Conservation (phyloP, 2,113 vertebrate genomes). For the Melanocharis versteri region DNA sequence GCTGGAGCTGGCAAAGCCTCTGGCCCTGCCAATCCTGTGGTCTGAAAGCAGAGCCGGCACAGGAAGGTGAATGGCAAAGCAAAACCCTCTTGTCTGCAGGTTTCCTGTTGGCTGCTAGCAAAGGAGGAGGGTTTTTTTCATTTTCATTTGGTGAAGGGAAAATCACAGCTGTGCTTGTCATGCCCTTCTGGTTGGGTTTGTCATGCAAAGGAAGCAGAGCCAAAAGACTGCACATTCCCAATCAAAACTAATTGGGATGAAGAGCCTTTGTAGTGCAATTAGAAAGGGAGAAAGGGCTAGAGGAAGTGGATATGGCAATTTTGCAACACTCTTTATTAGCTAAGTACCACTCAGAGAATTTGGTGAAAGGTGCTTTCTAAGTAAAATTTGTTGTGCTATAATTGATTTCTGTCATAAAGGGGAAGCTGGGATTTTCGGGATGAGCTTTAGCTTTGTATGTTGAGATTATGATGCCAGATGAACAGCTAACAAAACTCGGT, state of each 20-base stretch:
- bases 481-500: conserved; percentile 66
- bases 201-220: conserved; percentile 68
- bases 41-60: conserved; percentile 23
- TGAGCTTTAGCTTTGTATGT: conserved; percentile 50
- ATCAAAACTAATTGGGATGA: conserved; percentile 67
- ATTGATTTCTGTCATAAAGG: conserved; percentile 70
- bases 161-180: conserved; percentile 64
- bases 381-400: conserved; percentile 69
- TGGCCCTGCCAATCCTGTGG: not conserved
- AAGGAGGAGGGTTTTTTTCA: not conserved
- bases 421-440: conserved; percentile 56
- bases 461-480: conserved; percentile 64
- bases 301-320: conserved; percentile 64
- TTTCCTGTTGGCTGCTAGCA: conserved; percentile 57
- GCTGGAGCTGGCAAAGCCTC: conserved; percentile 12
- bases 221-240: conserved; percentile 69
- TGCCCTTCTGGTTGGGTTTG: conserved; percentile 63
- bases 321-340: conserved; percentile 56
- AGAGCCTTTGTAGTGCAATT: conserved; percentile 59
- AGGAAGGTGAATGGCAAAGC: conserved; percentile 53
- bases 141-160: conserved; percentile 59
- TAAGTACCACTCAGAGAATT: conserved; percentile 62
- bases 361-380: conserved; percentile 69
- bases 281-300: conserved; percentile 18
- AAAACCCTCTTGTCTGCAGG: conserved; percentile 38